Evolutionary conservation across 2,797 vertebrate species (phyloP).

Genomic region (Microcaecilia unicolor): DNA sequence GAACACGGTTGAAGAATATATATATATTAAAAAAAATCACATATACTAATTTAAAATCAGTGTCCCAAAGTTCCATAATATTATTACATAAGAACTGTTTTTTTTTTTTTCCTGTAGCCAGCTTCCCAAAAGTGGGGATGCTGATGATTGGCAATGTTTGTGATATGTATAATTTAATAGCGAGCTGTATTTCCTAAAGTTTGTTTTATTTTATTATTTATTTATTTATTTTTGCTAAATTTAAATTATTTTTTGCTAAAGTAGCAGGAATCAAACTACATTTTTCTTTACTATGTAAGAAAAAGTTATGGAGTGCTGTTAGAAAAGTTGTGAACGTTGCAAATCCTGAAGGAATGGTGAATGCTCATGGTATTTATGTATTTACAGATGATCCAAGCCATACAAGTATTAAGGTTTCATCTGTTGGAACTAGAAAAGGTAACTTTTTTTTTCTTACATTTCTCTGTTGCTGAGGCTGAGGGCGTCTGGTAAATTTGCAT

Average conservation of each 20-base stretch:
- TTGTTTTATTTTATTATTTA: conserved; percentile 31
- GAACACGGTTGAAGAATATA: not conserved
- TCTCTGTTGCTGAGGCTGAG: conserved; percentile 44
- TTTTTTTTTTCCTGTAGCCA: too few relatives aligned
- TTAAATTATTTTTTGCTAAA: conserved; percentile 46
- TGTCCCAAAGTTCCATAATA: too few relatives aligned
- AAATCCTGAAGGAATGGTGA: conserved; percentile 37
- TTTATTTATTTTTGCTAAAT: conserved; percentile 32
- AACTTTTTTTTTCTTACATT: conserved; percentile 51
- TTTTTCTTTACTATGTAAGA: conserved; percentile 46
- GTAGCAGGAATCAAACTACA: conserved; percentile 60
- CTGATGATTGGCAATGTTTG: conserved; percentile 42
- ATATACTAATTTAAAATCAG: too few relatives aligned
- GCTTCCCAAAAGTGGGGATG: too few relatives aligned
- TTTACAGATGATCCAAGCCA: conserved; percentile 99
- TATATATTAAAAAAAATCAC: conserved; percentile 1
- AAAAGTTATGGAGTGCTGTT: conserved; percentile 11
- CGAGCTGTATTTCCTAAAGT: conserved; percentile 35
- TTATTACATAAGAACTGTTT: too few relatives aligned
- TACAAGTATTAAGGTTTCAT: conserved; percentile 99
- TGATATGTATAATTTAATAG: conserved; percentile 40
- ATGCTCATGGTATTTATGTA: conserved; percentile 47
- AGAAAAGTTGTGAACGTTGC: conserved; percentile 29
- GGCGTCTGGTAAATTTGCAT: conserved; percentile 76
- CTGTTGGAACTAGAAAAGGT: conserved; percentile 99